Evolutionary conservation across 2,888 invertebrate species (phyloP).

Genomic region (Bedellia somnulentella): DNA sequence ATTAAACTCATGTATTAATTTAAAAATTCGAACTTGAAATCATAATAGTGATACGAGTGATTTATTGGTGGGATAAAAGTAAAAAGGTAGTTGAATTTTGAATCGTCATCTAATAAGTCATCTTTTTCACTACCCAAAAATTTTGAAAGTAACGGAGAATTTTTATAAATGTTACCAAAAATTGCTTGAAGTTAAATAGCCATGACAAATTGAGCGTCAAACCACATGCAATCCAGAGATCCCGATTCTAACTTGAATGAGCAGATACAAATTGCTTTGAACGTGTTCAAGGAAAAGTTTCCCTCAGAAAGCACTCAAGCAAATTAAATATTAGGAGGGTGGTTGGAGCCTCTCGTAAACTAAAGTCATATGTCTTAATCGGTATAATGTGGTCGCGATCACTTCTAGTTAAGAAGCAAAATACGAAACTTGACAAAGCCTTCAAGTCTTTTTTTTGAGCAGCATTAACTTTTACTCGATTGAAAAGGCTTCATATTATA

Average conservation of each 20-base stretch:
- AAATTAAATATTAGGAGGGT: conserved; percentile 54
- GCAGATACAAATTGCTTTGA: conserved; percentile 51
- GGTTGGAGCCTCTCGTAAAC: conserved; percentile 36
- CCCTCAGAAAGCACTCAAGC: conserved; percentile 52
- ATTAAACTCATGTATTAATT: too few relatives aligned
- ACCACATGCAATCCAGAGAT: conserved; percentile 24
- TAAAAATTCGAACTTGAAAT: too few relatives aligned
- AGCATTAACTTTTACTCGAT: too few relatives aligned
- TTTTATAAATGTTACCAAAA: too few relatives aligned
- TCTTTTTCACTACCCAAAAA: too few relatives aligned
- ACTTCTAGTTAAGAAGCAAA: conserved; percentile 34
- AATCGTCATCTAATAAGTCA: too few relatives aligned
- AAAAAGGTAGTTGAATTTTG: too few relatives aligned
- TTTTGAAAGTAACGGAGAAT: too few relatives aligned
- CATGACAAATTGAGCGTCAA: conserved; percentile 21
- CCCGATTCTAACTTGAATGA: conserved; percentile 38
- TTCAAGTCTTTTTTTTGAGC: conserved; percentile 12
- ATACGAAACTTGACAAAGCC: conserved; percentile 36
- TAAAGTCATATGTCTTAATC: conserved; percentile 53
- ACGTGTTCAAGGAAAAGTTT: conserved; percentile 41
- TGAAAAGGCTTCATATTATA: too few relatives aligned
- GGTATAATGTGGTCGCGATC: conserved; percentile 51
- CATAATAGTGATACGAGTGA: too few relatives aligned
- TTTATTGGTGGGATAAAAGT: too few relatives aligned
- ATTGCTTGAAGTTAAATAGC: conserved; percentile 10